Evolutionary conservation across 2,888 invertebrate species (phyloP), one percentile per base, ranked within the genome.

Genomic region (Conus canariensis): DNA sequence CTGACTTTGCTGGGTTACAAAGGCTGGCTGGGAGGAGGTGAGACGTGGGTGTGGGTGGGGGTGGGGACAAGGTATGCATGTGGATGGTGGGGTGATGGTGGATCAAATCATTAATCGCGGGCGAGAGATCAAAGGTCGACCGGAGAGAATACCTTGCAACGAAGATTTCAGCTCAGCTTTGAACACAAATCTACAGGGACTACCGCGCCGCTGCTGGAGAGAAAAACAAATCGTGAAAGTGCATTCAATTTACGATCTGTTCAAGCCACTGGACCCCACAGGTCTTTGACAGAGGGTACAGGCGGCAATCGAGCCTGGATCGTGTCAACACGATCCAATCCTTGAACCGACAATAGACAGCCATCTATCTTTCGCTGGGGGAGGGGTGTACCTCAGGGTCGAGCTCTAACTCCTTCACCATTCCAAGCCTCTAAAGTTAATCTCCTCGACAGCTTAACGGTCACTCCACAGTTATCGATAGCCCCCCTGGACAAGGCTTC

Each of bases 281-380:
- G 85, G 85, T 25, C 58, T 56, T 58, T 12, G 45, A 74, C n/a
- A n/a, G 22, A 16, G 5, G 60, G 85, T 25, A 60, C 25, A 25
- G 25, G 59, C 14, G 10, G 87, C 70, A 87, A 45, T 70, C 56
- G 67, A 87, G 45, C 87, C 87, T 10, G 70, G 30, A 56, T 60
- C 87, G 83, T 67, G 64, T 74, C 86, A 85, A 56, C 80, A 77
- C 74, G 30, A 64, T 10, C 59, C 70, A 67, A 89, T 83, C 83
- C 85, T 56, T 85, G 58, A 22, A 89, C 83, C 70, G 58, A 89
- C 64, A 45, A 74, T 58, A 89, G 85, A 77, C 56, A 88, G 59
- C 77, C 88, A 88, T 88, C 77, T 77, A 88, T 88, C 88, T 88
- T 77, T n/a, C 25, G 6, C 7, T 6, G 67, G 14, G 74, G 16